Conservation (phyloP, 2,888 invertebrate genomes). For the Eremobia ochroleuca region DNA sequence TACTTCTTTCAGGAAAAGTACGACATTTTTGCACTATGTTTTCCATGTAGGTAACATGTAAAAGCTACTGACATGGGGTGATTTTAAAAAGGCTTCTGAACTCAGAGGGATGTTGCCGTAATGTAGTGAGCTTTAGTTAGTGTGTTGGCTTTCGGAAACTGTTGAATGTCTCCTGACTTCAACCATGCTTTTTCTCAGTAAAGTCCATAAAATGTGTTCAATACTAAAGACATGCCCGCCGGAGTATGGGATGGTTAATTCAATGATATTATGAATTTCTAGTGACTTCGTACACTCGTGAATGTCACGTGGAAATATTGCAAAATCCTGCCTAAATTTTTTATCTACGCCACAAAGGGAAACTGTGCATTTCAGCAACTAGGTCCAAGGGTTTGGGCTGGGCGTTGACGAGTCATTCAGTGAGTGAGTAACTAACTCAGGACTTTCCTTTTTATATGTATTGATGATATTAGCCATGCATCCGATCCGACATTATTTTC, state of each 20-base stretch:
- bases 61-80: slow-evolving; percentile 19
- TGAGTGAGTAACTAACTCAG: not conserved
- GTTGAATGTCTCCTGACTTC: not conserved
- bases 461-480: not conserved
- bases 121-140: not conserved
- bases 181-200: not conserved
- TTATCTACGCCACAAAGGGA: not conserved
- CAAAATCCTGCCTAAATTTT: not conserved
- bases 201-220: not conserved
- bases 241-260: too few relatives aligned
- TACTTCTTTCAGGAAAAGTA: not conserved
- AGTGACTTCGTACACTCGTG: not conserved
- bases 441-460: not conserved
- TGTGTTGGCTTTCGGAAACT: not conserved
- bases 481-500: not conserved
- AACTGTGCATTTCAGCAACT: not conserved
- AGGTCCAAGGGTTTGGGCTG: not conserved
- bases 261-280: not conserved
- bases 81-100: slow-evolving; percentile 26
- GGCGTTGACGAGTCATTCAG: too few relatives aligned
- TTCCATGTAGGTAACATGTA: slow-evolving; percentile 21
- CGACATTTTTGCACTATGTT: slow-evolving; percentile 28
- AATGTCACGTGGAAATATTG: not conserved
- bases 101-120: not conserved
- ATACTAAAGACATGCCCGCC: not conserved